Evolutionary conservation across 1,140 invertebrate species (phyloP).

Genomic region (Ceratoteleas bidentatus): DNA sequence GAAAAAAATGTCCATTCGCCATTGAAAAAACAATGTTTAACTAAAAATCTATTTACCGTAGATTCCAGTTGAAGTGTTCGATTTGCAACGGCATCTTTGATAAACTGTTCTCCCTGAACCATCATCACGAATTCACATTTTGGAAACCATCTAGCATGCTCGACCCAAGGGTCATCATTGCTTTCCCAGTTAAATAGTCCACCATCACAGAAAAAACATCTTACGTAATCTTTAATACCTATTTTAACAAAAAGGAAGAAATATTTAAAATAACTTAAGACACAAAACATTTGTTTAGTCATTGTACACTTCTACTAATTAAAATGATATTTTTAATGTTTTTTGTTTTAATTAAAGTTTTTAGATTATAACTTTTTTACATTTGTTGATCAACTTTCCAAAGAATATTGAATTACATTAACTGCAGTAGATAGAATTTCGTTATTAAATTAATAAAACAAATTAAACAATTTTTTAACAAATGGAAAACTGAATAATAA

Average conservation of each 20-base stretch:
- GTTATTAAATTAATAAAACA: too few species aligned
- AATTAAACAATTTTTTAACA: too few species aligned
- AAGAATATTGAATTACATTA: too few species aligned
- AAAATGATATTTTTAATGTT: constrained; percentile 69
- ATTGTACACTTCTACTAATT: too few species aligned
- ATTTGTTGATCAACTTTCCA: too few species aligned
- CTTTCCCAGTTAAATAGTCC: constrained; percentile 92
- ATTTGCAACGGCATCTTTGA: constrained; percentile 82
- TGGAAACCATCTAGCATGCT: constrained; percentile 95
- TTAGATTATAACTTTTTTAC: too few species aligned
- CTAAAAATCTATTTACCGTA: constrained; percentile 43
- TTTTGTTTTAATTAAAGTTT: too few species aligned
- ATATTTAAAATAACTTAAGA: not conserved
- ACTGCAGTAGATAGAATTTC: too few species aligned
- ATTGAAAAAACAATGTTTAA: not conserved
- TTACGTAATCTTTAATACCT: constrained; percentile 85
- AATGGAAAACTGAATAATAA: too few species aligned
- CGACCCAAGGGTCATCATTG: constrained; percentile 92
- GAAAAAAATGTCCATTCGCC: not conserved
- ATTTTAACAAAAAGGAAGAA: not conserved
- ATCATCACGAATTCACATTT: constrained; percentile 90
- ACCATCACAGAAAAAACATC: constrained; percentile 96
- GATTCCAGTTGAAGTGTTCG: constrained; percentile 70
- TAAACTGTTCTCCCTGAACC: constrained; percentile 90
- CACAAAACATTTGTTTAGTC: too few species aligned